A percentile compares a stretch with the other conserved stretches of the same genome.
Conservation (phyloP, 1,140 invertebrate species). For the Notospermus geniculatus region DNA sequence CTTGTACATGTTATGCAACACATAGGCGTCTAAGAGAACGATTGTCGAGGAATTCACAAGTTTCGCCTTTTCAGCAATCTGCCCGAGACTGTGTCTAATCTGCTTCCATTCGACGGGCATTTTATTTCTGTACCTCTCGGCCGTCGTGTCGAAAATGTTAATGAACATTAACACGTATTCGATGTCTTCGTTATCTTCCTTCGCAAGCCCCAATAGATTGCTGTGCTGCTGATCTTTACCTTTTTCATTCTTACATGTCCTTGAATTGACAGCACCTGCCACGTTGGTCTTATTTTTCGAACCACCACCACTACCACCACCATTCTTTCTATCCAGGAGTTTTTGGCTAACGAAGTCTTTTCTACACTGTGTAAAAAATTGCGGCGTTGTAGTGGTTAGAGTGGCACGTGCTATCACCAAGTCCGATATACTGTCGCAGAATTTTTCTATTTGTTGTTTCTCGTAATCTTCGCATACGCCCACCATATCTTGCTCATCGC, state of each 20-base stretch:
- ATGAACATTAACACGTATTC: conserved; percentile 8
- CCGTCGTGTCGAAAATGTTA: conserved; percentile 1
- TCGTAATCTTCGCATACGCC: neutral
- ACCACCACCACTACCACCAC: neutral
- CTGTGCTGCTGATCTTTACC: neutral
- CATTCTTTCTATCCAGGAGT: neutral
- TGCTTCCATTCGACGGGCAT: neutral
- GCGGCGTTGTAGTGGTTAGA: conserved; percentile 3
- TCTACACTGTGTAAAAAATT: conserved; percentile 5
- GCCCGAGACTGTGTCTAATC: neutral
- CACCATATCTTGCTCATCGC: neutral
- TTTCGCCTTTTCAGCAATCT: conserved; percentile 8
- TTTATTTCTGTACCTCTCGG: neutral
- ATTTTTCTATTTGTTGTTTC: conserved; percentile 10
- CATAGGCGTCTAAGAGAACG: neutral
- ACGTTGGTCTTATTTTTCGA: neutral
- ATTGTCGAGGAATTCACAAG: neutral
- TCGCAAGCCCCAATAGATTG: neutral
- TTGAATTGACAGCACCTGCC: neutral
- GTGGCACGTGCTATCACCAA: conserved; percentile 2
- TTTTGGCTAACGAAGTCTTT: neutral
- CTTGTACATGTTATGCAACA: conserved; percentile 8
- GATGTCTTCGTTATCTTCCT: neutral
- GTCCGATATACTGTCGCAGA: conserved; percentile 7
- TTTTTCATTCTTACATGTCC: neutral